phyloP scores from a whole-genome alignment of 2,113 vertebrate species.

The Ondatra zibethicus region DNA sequence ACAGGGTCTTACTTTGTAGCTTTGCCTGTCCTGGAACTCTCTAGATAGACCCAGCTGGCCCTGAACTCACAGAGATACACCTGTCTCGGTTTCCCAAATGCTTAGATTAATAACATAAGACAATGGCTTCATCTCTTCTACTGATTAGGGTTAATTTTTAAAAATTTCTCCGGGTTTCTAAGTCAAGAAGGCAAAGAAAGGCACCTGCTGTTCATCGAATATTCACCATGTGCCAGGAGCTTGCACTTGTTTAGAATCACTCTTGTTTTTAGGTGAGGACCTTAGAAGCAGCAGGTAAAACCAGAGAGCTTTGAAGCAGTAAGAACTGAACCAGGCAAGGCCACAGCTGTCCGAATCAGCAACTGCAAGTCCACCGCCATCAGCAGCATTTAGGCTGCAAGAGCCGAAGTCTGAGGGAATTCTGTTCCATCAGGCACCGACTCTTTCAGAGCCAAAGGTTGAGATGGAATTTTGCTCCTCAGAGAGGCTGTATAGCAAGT shows the following conservation, averaged over 20 bases:
- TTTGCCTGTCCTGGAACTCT: not conserved
- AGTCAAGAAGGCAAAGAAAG: constrained; percentile 41
- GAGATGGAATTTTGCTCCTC: no score
- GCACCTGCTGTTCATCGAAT: not conserved
- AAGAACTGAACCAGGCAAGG: not conserved
- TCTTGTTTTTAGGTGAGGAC: not conserved
- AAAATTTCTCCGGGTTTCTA: not conserved
- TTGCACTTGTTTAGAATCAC: constrained; percentile 2
- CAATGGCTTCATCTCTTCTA: constrained; percentile 48
- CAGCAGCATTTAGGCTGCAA: no score
- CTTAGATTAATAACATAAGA: not conserved
- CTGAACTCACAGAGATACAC: not conserved
- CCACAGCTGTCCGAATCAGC: not conserved
- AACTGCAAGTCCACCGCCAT: no score
- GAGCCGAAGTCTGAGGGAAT: no score
- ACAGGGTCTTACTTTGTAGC: not conserved
- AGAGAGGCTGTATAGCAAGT: no score
- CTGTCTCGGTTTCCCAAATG: not conserved
- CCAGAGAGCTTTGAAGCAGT: not conserved
- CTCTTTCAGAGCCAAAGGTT: no score
- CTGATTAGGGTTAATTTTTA: constrained; percentile 35
- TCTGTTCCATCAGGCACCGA: no score
- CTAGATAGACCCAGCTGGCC: not conserved
- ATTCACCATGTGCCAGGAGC: not conserved
- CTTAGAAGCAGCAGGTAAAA: not conserved